Evolutionary conservation across 2,113 vertebrate genomes (phyloP).

Genomic region (Todiramphus saurophagus): DNA sequence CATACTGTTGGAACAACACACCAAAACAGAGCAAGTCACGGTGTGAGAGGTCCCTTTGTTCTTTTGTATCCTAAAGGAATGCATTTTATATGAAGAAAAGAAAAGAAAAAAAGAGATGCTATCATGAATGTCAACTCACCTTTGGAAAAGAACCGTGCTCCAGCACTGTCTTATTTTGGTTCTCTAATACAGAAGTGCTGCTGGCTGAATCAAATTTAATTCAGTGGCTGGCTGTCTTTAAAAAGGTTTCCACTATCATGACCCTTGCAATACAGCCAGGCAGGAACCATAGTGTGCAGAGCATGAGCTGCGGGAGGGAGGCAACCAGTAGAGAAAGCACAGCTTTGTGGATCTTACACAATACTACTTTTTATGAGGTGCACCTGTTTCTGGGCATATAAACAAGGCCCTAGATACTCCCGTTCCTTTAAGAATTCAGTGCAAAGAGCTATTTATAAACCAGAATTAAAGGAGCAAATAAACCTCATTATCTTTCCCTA

Average conservation of each 20-base stretch:
- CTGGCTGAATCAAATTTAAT: background rate
- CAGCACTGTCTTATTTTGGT: background rate
- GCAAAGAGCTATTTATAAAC: background rate
- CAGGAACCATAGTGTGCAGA: background rate
- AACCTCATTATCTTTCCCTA: background rate
- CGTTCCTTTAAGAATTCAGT: background rate
- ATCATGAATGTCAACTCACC: background rate
- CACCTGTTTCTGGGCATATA: background rate
- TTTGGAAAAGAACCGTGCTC: background rate
- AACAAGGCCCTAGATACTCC: background rate
- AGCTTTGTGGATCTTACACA: background rate
- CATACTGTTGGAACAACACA: background rate
- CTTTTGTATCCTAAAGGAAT: constrained; percentile 3
- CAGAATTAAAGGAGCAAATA: background rate
- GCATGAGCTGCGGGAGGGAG: background rate
- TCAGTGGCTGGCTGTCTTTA: background rate
- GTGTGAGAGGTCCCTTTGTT: constrained; percentile 3
- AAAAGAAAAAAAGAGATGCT: background rate
- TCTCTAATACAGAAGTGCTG: background rate
- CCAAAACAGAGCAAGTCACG: background rate
- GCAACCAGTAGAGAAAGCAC: fast-evolving
- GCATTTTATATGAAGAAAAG: background rate
- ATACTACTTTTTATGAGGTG: background rate
- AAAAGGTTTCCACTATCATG: background rate
- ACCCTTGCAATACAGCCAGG: background rate